Conservation (phyloP, 2,113 vertebrate genomes). For the Engraulis encrasicolus region DNA sequence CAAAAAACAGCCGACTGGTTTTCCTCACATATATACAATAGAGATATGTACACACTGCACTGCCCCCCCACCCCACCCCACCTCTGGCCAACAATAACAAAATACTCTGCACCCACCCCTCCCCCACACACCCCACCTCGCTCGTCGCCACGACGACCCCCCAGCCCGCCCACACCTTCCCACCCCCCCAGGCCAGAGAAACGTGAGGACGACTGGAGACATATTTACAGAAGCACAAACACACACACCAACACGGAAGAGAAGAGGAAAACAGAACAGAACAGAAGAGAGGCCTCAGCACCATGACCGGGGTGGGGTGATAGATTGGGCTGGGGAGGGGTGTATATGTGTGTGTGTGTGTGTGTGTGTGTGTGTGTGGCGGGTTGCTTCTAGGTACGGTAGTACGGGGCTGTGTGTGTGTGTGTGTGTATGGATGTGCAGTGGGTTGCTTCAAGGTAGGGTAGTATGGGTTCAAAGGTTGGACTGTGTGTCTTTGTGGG, state of each 20-base stretch:
- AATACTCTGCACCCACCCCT: conserved; percentile 89
- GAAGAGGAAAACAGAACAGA: conserved; percentile 72
- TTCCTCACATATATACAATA: conserved; percentile 97
- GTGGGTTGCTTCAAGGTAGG: no score
- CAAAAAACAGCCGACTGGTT: conserved; percentile 89
- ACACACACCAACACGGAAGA: conserved; percentile 88
- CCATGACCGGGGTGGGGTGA: no score
- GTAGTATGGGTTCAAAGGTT: no score
- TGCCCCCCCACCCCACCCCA: no score
- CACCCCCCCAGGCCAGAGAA: conserved; percentile 70
- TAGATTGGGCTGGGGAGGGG: no score
- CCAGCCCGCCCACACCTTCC: conserved; percentile 71
- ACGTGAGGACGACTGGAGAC: conserved; percentile 84
- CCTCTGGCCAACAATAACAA: conserved; percentile 93
- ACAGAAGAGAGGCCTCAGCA: no score
- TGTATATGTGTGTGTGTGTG: no score
- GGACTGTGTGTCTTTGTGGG: no score
- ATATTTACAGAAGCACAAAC: conserved; percentile 93
- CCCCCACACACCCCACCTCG: conserved; percentile 69
- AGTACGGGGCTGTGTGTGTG: no score
- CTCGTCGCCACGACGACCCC: conserved; percentile 71
- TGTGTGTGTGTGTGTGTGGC: no score
- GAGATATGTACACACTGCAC: conserved; percentile 92
- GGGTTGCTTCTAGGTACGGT: no score
- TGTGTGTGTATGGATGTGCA: no score